Conservation (phyloP, 1,140 invertebrate genomes). For the Drosophila subobscura region DNA sequence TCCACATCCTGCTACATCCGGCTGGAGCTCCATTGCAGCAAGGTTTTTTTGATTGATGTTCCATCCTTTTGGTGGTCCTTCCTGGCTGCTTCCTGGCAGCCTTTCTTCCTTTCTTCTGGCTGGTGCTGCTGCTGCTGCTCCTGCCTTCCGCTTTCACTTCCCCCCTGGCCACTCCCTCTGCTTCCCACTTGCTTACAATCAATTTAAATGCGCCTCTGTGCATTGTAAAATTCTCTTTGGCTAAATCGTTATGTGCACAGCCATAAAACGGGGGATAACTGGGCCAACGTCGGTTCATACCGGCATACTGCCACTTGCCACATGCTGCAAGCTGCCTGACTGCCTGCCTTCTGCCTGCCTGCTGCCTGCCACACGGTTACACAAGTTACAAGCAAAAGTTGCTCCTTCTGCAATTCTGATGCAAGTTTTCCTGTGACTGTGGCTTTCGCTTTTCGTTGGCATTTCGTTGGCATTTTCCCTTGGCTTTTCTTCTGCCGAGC, state of each 20-base stretch:
- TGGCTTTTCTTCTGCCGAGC: constrained; percentile 10
- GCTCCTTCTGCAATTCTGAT: constrained; percentile 14
- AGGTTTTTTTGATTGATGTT: constrained; percentile 75
- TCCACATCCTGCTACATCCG: constrained; percentile 17
- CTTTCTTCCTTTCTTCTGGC: constrained; percentile 50
- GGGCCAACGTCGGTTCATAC: constrained; percentile 24
- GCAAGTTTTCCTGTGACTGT: constrained; percentile 46
- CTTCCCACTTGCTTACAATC: constrained; percentile 62
- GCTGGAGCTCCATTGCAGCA: constrained; percentile 51
- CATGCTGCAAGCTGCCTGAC: constrained; percentile 19
- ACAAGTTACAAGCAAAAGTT: constrained; percentile 19
- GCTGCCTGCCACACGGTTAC: constrained; percentile 8
- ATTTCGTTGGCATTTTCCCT: constrained; percentile 15
- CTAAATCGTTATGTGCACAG: constrained; percentile 58
- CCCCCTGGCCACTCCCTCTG: constrained; percentile 8
- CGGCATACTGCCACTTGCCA: constrained; percentile 22
- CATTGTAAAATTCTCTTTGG: constrained; percentile 68
- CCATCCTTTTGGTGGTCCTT: constrained; percentile 30
- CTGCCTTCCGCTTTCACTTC: constrained; percentile 22
- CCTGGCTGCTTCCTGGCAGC: constrained; percentile 51
- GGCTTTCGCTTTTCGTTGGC: constrained; percentile 10
- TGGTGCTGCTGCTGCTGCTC: constrained; percentile 9
- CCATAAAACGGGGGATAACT: constrained; percentile 56
- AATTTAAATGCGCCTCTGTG: constrained; percentile 79
- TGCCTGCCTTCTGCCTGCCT: background rate